Percentiles rank a stretch among this genome's conserved stretches.
Conservation (phyloP, 92 coral and sea anemone species). For the Hydrozoanthus gracilis region DNA sequence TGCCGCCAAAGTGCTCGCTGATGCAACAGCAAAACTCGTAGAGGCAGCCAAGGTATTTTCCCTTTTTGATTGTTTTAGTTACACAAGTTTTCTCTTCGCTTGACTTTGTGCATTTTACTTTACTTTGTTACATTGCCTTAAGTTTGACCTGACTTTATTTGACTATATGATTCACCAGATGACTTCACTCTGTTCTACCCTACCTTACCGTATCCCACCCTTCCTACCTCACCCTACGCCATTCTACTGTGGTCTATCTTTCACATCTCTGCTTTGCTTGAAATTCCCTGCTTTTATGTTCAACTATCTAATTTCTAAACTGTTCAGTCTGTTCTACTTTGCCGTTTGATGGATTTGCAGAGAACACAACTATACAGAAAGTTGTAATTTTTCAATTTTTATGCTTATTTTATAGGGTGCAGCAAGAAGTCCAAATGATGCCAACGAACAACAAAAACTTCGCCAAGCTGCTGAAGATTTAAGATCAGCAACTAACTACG, state of each 20-base stretch:
- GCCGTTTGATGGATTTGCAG: too few species aligned
- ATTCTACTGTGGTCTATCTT: background rate
- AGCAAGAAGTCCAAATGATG: constrained; percentile 97
- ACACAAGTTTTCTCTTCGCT: too few species aligned
- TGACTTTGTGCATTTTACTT: too few species aligned
- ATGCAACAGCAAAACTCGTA: constrained; percentile 98
- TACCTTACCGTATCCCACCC: background rate
- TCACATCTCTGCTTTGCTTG: background rate
- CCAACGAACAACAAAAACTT: constrained; percentile 88
- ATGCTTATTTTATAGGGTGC: constrained; percentile 75
- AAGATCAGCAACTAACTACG: constrained; percentile 93
- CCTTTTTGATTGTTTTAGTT: background rate
- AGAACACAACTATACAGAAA: too few species aligned
- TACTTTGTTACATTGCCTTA: too few species aligned
- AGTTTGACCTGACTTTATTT: too few species aligned
- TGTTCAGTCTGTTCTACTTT: too few species aligned
- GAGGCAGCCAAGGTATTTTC: constrained; percentile 95
- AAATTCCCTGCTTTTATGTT: background rate
- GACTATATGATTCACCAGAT: background rate
- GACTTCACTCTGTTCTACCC: background rate
- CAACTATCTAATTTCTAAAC: too few species aligned
- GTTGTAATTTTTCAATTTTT: background rate
- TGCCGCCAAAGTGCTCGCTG: constrained; percentile 97
- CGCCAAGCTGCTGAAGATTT: constrained; percentile 95
- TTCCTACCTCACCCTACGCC: background rate